Percentiles rank a stretch among this genome's conserved stretches.
Evolutionary conservation across 2,888 invertebrate species (phyloP).

Genomic region (Dryadula phaetusa): DNA sequence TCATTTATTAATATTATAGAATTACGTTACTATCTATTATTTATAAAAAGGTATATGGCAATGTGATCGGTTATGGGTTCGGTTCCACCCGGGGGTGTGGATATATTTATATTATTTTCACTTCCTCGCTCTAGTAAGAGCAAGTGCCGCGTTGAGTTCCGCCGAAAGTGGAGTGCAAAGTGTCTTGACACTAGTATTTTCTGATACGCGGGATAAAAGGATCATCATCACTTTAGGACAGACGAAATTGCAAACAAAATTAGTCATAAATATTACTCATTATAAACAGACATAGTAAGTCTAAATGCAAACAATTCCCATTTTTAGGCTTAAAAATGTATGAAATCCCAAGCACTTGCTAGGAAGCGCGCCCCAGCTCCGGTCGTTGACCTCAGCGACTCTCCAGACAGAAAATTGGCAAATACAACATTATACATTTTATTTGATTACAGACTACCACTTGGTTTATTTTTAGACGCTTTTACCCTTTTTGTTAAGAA

Average conservation of each 20-base stretch:
- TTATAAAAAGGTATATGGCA: no score
- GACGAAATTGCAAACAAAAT: neutral
- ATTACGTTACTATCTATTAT: no score
- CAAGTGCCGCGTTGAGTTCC: no score
- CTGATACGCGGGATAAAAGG: no score
- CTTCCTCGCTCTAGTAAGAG: no score
- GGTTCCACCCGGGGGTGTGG: no score
- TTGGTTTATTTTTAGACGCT: neutral
- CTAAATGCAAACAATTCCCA: neutral
- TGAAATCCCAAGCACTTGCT: constrained; percentile 7
- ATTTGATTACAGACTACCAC: constrained; percentile 19
- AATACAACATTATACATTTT: constrained; percentile 15
- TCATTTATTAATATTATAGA: no score
- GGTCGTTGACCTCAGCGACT: constrained; percentile 6
- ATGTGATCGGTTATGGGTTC: no score
- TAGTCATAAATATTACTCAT: neutral
- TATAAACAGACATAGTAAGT: neutral
- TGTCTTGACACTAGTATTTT: no score
- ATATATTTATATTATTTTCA: no score
- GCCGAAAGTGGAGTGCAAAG: no score
- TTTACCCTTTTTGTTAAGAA: neutral
- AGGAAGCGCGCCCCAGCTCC: constrained; percentile 1
- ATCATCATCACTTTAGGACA: neutral
- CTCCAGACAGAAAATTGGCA: constrained; percentile 23
- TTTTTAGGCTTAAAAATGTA: constrained; percentile 4